Evolutionary conservation across 2,888 invertebrate genomes (phyloP).

Genomic region (Lottia gigantea): DNA sequence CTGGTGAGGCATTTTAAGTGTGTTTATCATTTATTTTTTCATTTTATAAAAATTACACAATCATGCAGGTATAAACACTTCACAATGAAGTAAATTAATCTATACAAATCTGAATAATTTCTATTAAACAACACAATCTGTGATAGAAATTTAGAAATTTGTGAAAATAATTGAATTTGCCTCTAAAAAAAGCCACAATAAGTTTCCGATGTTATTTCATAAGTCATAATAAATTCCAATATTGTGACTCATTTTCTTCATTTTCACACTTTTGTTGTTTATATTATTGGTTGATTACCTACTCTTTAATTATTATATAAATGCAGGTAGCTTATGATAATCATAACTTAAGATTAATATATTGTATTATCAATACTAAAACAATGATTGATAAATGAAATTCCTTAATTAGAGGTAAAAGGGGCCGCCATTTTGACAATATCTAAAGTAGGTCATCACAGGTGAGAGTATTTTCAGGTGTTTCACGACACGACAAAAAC

Average conservation of each 20-base stretch:
- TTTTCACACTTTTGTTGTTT: not conserved
- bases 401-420: not conserved
- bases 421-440: slow-evolving; percentile 10
- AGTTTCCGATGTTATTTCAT: not conserved
- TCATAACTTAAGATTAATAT: too few species aligned
- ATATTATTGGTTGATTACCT: not conserved
- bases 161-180: too few species aligned
- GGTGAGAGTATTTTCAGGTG: slow-evolving; percentile 10
- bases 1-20: too few species aligned
- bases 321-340: not conserved
- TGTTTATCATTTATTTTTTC: too few species aligned
- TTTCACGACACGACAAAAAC: not conserved
- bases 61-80: too few species aligned
- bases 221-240: not conserved
- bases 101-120: too few species aligned
- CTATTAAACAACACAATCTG: too few species aligned
- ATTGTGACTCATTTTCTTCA: not conserved
- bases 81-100: too few species aligned
- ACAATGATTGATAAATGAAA: not conserved
- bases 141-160: too few species aligned
- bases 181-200: too few species aligned
- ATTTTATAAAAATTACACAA: too few species aligned
- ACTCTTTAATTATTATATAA: not conserved
- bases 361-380: too few species aligned
- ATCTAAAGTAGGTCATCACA: slow-evolving; percentile 19